A percentile compares a stretch with the other conserved stretches of the same genome.
Evolutionary conservation across 2,888 invertebrate genomes (phyloP).

Genomic region (Anthoptus insignis): DNA sequence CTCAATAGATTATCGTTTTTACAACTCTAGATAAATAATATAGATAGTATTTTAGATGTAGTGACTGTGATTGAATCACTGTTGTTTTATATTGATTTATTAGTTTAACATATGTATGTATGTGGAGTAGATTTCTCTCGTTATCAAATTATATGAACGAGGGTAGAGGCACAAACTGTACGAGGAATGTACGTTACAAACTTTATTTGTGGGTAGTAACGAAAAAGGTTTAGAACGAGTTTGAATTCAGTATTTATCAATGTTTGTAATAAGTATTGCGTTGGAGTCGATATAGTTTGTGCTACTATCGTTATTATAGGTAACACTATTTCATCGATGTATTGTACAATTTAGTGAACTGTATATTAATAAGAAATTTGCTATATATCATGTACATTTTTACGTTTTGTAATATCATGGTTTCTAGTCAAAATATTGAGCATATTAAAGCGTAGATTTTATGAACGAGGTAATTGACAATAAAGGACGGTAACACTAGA

Average conservation of each 20-base stretch:
- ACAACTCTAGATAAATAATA: slow-evolving; percentile 44
- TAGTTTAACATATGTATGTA: slow-evolving; percentile 43
- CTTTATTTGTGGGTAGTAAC: neutral
- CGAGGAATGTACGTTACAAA: slow-evolving; percentile 39
- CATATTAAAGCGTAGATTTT: slow-evolving; percentile 84
- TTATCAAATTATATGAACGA: slow-evolving; percentile 42
- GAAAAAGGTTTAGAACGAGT: neutral
- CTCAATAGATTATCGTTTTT: slow-evolving; percentile 23
- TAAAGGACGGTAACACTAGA: slow-evolving; percentile 59
- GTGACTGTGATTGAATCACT: slow-evolving; percentile 68
- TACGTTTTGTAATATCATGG: slow-evolving; percentile 85
- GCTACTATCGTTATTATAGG: slow-evolving; percentile 15
- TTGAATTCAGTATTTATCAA: neutral
- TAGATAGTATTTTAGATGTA: slow-evolving; percentile 51
- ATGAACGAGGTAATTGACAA: slow-evolving; percentile 85
- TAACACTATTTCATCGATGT: slow-evolving; percentile 68
- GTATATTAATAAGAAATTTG: slow-evolving; percentile 82
- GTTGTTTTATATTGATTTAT: slow-evolving; percentile 62
- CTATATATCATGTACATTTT: slow-evolving; percentile 83
- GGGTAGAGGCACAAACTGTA: slow-evolving; percentile 23
- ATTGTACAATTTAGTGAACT: slow-evolving; percentile 82
- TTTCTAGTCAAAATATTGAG: slow-evolving; percentile 87
- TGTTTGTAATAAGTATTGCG: no score
- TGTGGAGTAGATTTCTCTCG: slow-evolving; percentile 45
- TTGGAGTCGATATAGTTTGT: slow-evolving; percentile 10